Conservation (phyloP, 1,140 invertebrate genomes). For the Brachionus koreanus region DNA sequence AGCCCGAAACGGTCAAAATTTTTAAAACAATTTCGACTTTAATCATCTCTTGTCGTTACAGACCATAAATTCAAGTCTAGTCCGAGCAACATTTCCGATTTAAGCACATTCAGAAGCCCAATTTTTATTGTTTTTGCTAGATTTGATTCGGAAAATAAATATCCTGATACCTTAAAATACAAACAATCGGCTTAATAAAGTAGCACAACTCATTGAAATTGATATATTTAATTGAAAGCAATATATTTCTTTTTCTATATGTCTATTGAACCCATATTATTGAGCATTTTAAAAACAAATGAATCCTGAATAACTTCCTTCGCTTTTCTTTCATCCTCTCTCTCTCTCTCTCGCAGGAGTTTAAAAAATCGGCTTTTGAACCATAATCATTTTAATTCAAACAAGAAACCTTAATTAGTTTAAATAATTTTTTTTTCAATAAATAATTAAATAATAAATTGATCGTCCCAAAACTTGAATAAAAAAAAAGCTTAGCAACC, state of each 20-base stretch:
- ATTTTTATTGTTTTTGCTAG: neutral
- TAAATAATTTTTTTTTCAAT: neutral
- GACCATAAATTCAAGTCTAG: neutral
- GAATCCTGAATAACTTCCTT: neutral
- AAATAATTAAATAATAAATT: no score
- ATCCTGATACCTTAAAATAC: conserved; percentile 28
- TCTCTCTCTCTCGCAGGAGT: neutral
- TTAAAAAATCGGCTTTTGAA: neutral
- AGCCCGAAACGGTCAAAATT: conserved; percentile 25
- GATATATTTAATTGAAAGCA: conserved; percentile 23
- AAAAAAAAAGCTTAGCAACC: no score
- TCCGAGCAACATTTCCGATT: conserved; percentile 18
- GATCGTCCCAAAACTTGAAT: no score
- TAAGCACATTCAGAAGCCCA: neutral
- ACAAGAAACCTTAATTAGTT: neutral
- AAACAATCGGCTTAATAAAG: conserved; percentile 25
- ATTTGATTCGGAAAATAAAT: conserved; percentile 1
- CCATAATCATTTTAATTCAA: neutral
- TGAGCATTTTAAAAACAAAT: conserved; percentile 10
- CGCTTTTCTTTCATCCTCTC: neutral
- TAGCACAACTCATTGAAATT: conserved; percentile 19
- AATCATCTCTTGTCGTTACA: neutral
- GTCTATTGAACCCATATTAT: neutral
- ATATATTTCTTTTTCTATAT: neutral
- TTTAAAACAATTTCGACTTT: neutral